These are phyloP conservation scores for Nansenia antarctica DNA, from an alignment of 2,113 vertebrate species.

Conservation along the genomic window DNA sequence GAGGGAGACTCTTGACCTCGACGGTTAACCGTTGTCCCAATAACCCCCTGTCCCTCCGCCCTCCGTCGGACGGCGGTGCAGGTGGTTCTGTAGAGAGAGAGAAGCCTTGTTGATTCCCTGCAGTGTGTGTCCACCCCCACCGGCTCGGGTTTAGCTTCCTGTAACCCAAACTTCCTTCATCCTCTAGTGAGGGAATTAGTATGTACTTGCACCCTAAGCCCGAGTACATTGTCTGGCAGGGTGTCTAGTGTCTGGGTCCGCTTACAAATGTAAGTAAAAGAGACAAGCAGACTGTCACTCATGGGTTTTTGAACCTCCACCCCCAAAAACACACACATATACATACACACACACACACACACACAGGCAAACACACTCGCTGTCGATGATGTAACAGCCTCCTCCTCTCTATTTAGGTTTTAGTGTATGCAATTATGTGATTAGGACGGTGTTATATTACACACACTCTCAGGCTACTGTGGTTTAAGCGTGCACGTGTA, in stretches of 20 bases:
- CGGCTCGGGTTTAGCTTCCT: constrained; percentile 71
- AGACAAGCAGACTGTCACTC: constrained; percentile 53
- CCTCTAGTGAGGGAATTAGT: constrained; percentile 66
- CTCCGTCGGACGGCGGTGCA: background rate
- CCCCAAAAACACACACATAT: too few species aligned
- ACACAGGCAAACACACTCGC: too few species aligned
- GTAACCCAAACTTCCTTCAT: constrained; percentile 72
- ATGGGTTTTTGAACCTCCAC: constrained; percentile 22
- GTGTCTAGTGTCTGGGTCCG: constrained; percentile 56
- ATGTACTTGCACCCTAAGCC: constrained; percentile 64
- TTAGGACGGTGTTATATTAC: constrained; percentile 43
- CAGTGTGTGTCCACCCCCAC: constrained; percentile 35
- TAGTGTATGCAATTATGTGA: constrained; percentile 47
- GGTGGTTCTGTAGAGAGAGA: background rate
- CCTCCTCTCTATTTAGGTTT: constrained; percentile 30
- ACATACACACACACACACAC: too few species aligned
- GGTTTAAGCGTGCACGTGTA: constrained; percentile 33
- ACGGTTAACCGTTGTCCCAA: background rate
- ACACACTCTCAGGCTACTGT: constrained; percentile 30
- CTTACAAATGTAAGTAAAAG: constrained; percentile 65
- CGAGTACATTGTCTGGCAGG: constrained; percentile 57
- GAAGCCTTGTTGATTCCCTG: too few species aligned
- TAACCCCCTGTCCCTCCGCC: background rate
- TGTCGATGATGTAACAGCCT: constrained; percentile 36
- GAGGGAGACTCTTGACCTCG: background rate